Conservation (phyloP, 2,888 invertebrate genomes). For the Arge pagana region DNA sequence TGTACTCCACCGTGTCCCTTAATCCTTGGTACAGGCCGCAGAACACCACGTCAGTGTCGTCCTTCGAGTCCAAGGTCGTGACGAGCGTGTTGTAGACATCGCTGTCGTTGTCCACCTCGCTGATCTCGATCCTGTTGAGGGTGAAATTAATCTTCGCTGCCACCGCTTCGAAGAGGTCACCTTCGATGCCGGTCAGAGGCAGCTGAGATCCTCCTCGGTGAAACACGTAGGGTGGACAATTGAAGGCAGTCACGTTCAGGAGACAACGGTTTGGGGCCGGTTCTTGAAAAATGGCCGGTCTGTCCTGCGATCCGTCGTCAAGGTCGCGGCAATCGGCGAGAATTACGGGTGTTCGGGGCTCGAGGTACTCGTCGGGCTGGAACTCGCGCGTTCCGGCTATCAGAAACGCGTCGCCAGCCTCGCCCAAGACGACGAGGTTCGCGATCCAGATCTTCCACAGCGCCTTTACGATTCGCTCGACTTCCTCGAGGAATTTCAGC, state of each 20-base stretch:
- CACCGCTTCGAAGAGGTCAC: constrained; percentile 22
- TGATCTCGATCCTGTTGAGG: constrained; percentile 1
- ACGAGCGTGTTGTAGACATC: not conserved
- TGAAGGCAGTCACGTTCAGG: constrained; percentile 34
- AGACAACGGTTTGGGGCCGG: constrained; percentile 28
- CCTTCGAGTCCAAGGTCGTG: not conserved
- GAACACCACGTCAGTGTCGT: constrained; percentile 34
- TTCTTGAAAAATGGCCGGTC: not conserved
- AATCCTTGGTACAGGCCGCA: constrained; percentile 37
- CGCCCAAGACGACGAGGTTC: constrained; percentile 33
- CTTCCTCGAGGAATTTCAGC: constrained; percentile 29
- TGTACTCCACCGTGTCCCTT: constrained; percentile 30
- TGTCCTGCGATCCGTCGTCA: constrained; percentile 13
- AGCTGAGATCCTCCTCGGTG: not conserved
- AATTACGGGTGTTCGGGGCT: constrained; percentile 31
- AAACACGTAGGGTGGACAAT: constrained; percentile 33
- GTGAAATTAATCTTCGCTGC: constrained; percentile 15
- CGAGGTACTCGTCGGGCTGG: constrained; percentile 17
- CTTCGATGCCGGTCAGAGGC: constrained; percentile 29
- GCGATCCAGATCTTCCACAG: constrained; percentile 35
- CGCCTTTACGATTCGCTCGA: constrained; percentile 19
- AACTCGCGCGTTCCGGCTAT: constrained; percentile 35
- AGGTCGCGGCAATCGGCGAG: constrained; percentile 31
- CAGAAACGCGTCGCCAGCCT: constrained; percentile 26
- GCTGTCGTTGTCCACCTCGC: not conserved